phyloP scores from a whole-genome alignment of 2,797 vertebrate genomes.

The Cyclopterus lumpus region DNA sequence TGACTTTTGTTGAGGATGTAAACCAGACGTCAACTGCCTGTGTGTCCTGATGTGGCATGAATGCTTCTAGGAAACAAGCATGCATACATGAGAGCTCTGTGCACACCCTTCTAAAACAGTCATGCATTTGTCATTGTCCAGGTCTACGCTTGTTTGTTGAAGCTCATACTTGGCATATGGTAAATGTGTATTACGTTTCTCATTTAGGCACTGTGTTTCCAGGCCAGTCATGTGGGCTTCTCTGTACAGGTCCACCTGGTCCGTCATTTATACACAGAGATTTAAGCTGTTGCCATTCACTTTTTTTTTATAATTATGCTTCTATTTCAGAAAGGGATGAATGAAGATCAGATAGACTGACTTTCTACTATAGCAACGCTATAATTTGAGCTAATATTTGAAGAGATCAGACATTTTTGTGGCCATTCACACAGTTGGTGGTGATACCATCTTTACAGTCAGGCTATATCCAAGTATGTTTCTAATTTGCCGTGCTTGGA shows the following conservation, averaged over 20 bases:
- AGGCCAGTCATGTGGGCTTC: constrained; percentile 28
- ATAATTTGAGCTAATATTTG: constrained; percentile 32
- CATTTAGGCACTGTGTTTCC: constrained; percentile 36
- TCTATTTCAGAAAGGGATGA: constrained; percentile 12
- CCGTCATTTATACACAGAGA: constrained; percentile 20
- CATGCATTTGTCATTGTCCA: constrained; percentile 70
- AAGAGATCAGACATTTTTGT: constrained; percentile 61
- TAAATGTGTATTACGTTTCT: constrained; percentile 57
- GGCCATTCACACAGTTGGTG: constrained; percentile 53
- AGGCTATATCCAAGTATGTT: constrained; percentile 71
- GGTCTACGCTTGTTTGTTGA: constrained; percentile 70
- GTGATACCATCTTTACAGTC: constrained; percentile 74
- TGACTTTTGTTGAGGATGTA: constrained; percentile 66
- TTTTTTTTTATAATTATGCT: neutral
- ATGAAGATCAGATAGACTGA: constrained; percentile 5
- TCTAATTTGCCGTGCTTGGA: constrained; percentile 79
- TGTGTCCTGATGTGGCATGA: constrained; percentile 74
- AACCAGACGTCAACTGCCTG: constrained; percentile 75
- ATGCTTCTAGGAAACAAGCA: constrained; percentile 69
- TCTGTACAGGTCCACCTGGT: constrained; percentile 21
- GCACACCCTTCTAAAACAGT: constrained; percentile 61
- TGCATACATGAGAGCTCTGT: constrained; percentile 57
- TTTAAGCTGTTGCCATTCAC: constrained; percentile 17
- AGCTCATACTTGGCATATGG: constrained; percentile 53
- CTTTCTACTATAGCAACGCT: constrained; percentile 38